Conservation (phyloP, 2,113 vertebrate species). For the Agelaius tricolor region DNA sequence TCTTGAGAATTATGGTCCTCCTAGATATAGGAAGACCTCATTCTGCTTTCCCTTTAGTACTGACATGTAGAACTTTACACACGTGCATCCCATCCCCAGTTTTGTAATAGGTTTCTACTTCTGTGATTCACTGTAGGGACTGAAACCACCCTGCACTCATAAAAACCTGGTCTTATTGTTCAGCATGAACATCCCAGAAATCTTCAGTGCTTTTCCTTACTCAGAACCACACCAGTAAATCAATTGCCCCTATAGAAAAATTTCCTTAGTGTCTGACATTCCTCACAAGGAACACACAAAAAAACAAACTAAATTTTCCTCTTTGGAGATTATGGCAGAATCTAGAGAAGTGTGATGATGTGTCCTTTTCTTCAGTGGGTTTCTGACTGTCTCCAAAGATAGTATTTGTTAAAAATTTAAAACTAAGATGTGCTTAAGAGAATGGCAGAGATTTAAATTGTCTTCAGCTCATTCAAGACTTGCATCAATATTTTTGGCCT, state of each 20-base stretch:
- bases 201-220: neutral
- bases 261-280: neutral
- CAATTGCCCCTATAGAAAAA: neutral
- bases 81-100: accelerated
- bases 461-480: neutral
- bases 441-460: neutral
- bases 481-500: neutral
- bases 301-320: neutral
- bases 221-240: neutral
- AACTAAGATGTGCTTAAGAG: neutral
- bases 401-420: neutral
- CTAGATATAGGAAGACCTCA: neutral
- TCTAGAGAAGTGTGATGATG: neutral
- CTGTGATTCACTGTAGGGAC: neutral
- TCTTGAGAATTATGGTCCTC: neutral
- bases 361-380: neutral
- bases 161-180: neutral
- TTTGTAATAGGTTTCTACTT: neutral
- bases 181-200: neutral
- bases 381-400: neutral
- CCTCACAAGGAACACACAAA: neutral
- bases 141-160: neutral
- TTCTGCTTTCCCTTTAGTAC: neutral
- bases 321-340: neutral
- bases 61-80: neutral